Evolutionary conservation across 2,888 invertebrate genomes (phyloP), one percentile per base, ranked within the genome.

Genomic region (Corythucha ciliata): DNA sequence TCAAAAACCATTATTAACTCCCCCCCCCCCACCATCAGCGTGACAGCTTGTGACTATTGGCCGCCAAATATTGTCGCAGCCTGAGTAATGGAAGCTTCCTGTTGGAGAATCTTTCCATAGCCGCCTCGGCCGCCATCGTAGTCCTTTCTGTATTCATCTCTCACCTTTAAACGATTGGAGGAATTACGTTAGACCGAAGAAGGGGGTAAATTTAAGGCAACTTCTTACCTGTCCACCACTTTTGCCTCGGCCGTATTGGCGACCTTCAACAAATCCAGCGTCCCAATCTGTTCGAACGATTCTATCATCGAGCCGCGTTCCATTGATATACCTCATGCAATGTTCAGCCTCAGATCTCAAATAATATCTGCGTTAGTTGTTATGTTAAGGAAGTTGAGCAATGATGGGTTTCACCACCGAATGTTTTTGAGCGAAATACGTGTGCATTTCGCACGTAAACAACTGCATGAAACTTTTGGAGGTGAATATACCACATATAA

Each of bases 201-300:
- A 29, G 29, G 29, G 8, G 29, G 29, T 29, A 29, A n/a, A n/a
- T n/a, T n/a, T n/a, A n/a, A n/a, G n/a, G n/a, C n/a, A n/a, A n/a
- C n/a, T n/a, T 58, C 58, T 62, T 68, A 90, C 96, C 79, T 97
- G 97, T 64, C 98, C 98, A 48, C 98, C 98, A 63, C 89, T 89
- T 72, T 93, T 94, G 48, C 98, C 98, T 60, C 98, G 76, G 24
- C 98, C 98, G 72, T 89, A 98, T 68, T 98, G 98, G 60, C 98
- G 75, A 2, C 98, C 98, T 72, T 99, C 98, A 57, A 89, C 79
- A 69, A 98, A 99, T 2, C 98, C 98, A 26, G 96, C 96, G 71
- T 98, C 98, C 96, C 96, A 98, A 70, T 99, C 98, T 50, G 93
- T 91, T 63, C 98, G 77, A 39, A 99, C 89, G 57, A 96, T 86